Conservation (phyloP, 2,888 invertebrate species). For the Lithophane semibrunnea region DNA sequence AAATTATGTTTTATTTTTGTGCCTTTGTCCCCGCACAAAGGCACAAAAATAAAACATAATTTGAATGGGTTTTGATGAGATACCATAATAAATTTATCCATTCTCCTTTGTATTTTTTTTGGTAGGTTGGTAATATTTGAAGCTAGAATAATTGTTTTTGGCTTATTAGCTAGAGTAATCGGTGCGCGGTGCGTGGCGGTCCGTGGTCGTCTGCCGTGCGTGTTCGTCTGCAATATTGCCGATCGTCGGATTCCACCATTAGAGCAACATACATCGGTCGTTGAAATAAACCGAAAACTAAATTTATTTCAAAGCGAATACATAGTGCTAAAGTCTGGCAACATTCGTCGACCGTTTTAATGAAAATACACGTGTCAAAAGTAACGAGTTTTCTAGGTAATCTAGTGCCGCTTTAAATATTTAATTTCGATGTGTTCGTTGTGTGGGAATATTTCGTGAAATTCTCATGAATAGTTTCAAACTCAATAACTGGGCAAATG, state of each 20-base stretch:
- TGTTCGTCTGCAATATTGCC: no score
- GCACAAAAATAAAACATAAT: no score
- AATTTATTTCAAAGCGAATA: conserved; percentile 6
- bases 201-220: no score
- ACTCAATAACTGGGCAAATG: no score
- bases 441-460: not conserved
- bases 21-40: no score
- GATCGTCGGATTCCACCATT: no score
- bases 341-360: conserved; percentile 16
- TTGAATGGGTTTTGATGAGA: not conserved
- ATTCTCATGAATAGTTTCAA: not conserved
- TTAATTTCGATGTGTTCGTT: not conserved
- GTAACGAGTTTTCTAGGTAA: conserved; percentile 26
- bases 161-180: no score
- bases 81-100: not conserved
- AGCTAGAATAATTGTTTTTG: not conserved
- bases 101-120: not conserved
- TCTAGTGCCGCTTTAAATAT: conserved; percentile 21
- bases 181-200: no score
- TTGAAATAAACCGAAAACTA: conserved; percentile 8
- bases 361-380: conserved; percentile 10
- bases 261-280: not conserved
- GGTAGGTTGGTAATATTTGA: not conserved
- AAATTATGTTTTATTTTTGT: not conserved
- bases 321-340: conserved; percentile 13